Base-by-base conservation (phyloP, 2,888 invertebrate genomes). In the Hofmannophila pseudospretella region DNA sequence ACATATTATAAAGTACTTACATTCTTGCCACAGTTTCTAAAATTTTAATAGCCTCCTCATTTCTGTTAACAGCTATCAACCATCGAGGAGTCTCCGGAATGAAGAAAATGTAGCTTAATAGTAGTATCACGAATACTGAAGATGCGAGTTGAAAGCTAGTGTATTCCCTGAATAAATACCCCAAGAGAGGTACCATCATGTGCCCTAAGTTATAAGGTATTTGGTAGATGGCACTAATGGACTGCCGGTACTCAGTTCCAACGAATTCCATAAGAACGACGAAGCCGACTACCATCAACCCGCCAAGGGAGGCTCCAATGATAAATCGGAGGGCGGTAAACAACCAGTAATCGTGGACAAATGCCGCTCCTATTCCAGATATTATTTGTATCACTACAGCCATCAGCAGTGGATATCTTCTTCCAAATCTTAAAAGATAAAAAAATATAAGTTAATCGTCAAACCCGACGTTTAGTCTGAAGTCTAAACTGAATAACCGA, bases 31-130 rank as follows among this genome's bases (percentile, higher is more conserved):
- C 92, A 38, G 85, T 81, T 35, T 89, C 88, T 8, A 95, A 68
- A 1, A 93, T 71, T 20, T 75, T 62, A 2, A 91, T 78, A 0
- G 94, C 91, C 49, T 89, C 80, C 16, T 90, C 89, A 36, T 88
- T 84, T 42, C 84, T 88, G 0, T 93, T 93, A 1, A 90, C 89
- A 7, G 92, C 90, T 27, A 93, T 86, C 7, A 94, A 77, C 94
- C 94, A 95, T 36, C 94, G 87, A 0, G 95, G 94, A 2, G 94
- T 94, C 74, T 95, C 95, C 0, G 94, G 94, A 36, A 94, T 74
- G 4, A 93, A 58, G 89, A 91, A 93, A 55, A 90, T 91, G 47
- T 90, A 92, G 0, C 86, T 67, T 25, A 91, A 66, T 3, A 92
- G 80, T 22, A 91, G 45, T 4, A 78, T 54, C 66, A 89, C 89